These are phyloP conservation scores for Cecropterus lyciades DNA, from an alignment of 1,140 invertebrate genomes.

Conservation along the genomic window DNA sequence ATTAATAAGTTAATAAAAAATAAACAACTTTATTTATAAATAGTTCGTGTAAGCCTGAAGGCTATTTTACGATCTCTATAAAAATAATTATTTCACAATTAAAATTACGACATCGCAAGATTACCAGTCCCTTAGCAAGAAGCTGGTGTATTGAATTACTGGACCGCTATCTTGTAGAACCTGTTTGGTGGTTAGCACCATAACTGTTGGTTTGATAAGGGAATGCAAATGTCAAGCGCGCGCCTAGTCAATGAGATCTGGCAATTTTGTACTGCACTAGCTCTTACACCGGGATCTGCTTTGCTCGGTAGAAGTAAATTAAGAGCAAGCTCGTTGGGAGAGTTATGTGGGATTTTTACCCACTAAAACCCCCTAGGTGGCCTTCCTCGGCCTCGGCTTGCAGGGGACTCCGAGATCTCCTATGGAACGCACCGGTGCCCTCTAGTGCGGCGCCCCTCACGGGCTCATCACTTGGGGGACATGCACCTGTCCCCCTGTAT, in stretches of 20 bases:
- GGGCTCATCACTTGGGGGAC: no score
- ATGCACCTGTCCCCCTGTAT: no score
- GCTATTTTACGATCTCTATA: conserved; percentile 13
- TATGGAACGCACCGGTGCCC: no score
- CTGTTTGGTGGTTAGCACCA: conserved; percentile 44
- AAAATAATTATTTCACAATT: conserved; percentile 24
- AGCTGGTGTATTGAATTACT: conserved; percentile 57
- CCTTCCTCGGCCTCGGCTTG: no score
- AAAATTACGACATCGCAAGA: conserved; percentile 21
- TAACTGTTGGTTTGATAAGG: conserved; percentile 55
- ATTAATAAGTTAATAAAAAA: no score
- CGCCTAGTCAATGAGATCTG: conserved; percentile 16
- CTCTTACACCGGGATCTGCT: background rate
- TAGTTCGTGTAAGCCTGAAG: no score
- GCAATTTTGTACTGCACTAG: conserved; percentile 9
- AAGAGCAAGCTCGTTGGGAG: no score
- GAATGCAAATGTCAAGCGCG: conserved; percentile 40
- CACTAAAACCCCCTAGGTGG: no score
- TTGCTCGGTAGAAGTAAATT: background rate
- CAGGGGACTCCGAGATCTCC: no score
- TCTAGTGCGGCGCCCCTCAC: no score
- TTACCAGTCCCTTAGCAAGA: conserved; percentile 40
- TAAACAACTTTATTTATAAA: no score
- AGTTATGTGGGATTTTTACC: no score
- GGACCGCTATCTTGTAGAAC: conserved; percentile 53